Evolutionary conservation across 2,113 vertebrate species (phyloP).

Genomic region (Gambusia holbrooki): DNA sequence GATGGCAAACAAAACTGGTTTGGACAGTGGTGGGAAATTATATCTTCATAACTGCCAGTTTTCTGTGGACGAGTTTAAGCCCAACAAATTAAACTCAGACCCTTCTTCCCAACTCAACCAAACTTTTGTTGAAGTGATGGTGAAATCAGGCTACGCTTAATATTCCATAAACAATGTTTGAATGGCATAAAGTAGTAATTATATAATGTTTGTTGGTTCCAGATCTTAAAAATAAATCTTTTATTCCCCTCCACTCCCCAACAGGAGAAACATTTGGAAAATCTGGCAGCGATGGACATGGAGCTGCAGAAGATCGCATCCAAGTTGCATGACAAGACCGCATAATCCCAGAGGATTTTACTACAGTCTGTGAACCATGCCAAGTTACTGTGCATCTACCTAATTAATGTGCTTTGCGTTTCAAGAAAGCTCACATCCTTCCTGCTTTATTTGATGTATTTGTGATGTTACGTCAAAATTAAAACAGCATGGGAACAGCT

Average conservation of each 20-base stretch:
- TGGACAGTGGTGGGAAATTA: too few species aligned
- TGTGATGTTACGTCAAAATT: constrained; percentile 80
- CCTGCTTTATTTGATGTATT: constrained; percentile 42
- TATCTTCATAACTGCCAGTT: too few species aligned
- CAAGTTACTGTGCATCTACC: constrained; percentile 25
- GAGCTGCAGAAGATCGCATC: constrained; percentile 90
- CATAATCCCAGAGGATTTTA: constrained; percentile 41
- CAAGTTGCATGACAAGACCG: constrained; percentile 82
- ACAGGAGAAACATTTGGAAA: constrained; percentile 88
- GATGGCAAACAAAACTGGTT: too few species aligned
- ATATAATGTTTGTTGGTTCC: too few species aligned
- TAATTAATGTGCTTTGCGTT: constrained; percentile 46
- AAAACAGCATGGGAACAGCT: constrained; percentile 83
- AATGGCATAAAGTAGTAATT: too few species aligned
- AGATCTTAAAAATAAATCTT: not conserved
- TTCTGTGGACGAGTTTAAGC: too few species aligned
- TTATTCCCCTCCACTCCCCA: constrained; percentile 27
- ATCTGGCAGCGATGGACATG: constrained; percentile 89
- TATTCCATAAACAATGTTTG: too few species aligned
- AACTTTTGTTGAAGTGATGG: too few species aligned
- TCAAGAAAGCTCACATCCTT: constrained; percentile 43
- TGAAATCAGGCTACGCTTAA: too few species aligned
- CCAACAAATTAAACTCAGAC: too few species aligned
- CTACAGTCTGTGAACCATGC: constrained; percentile 10
- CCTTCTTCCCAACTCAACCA: too few species aligned